These are phyloP conservation scores for Sardina pilchardus DNA, from an alignment of 2,113 vertebrate species.

Conservation along the genomic window DNA sequence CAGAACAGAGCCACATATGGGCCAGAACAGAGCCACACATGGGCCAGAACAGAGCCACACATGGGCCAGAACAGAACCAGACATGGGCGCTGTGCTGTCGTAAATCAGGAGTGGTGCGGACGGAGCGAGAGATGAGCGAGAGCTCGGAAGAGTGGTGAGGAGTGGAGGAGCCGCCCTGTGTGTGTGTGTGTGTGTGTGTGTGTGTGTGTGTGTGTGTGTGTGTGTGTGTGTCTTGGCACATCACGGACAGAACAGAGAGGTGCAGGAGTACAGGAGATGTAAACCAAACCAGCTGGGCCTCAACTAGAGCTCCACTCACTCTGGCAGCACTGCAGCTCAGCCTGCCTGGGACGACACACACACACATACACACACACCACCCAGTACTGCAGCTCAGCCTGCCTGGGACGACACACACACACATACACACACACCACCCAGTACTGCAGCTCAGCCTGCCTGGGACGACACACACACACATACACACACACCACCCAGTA, in stretches of 20 bases:
- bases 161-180: constrained; percentile 40
- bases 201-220: no score
- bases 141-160: constrained; percentile 33
- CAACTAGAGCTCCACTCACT: constrained; percentile 36
- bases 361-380: neutral
- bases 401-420: no score
- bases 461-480: no score
- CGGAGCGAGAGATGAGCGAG: no score
- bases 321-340: constrained; percentile 37
- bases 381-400: no score
- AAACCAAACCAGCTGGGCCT: constrained; percentile 43
- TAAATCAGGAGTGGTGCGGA: neutral
- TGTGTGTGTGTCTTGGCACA: constrained; percentile 49
- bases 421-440: neutral
- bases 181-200: constrained; percentile 20
- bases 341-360: constrained; percentile 38
- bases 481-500: no score
- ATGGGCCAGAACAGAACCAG: no score
- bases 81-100: no score
- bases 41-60: neutral
- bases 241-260: constrained; percentile 28
- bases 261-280: constrained; percentile 19
- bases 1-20: neutral
- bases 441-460: no score
- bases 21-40: no score